phyloP scores from a whole-genome alignment of 2,113 vertebrate genomes.

The Oplegnathus fasciatus region DNA sequence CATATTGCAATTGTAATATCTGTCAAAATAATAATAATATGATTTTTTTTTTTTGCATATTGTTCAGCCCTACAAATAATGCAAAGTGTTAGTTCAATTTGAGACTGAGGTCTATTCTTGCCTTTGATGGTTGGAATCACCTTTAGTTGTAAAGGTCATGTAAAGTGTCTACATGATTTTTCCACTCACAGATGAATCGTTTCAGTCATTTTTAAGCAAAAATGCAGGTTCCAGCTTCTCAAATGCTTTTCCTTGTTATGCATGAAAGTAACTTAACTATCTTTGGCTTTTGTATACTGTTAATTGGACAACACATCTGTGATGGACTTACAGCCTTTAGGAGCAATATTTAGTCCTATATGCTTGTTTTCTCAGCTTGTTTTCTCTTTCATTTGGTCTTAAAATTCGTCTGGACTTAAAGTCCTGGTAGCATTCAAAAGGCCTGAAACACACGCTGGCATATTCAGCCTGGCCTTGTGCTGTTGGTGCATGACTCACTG shows the following conservation, averaged over 20 bases:
- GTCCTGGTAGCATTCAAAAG: conserved; percentile 4
- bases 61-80: neutral
- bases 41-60: no score
- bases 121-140: neutral
- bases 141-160: neutral
- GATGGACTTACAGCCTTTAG: neutral
- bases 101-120: neutral
- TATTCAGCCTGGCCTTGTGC: conserved; percentile 53
- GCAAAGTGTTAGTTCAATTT: neutral
- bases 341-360: neutral
- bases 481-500: conserved; percentile 61
- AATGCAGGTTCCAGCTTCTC: no score
- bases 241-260: neutral
- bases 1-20: no score
- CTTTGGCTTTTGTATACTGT: neutral
- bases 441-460: conserved; percentile 34
- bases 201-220: neutral
- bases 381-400: neutral
- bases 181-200: neutral
- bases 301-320: neutral
- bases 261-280: neutral
- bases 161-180: neutral
- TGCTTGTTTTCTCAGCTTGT: neutral
- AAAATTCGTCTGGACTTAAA: neutral
- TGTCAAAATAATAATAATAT: no score